Percentiles rank a stretch among this genome's conserved stretches.
phyloP scores from a whole-genome alignment of 2,113 vertebrate species.

The Psephotus haematonotus region DNA sequence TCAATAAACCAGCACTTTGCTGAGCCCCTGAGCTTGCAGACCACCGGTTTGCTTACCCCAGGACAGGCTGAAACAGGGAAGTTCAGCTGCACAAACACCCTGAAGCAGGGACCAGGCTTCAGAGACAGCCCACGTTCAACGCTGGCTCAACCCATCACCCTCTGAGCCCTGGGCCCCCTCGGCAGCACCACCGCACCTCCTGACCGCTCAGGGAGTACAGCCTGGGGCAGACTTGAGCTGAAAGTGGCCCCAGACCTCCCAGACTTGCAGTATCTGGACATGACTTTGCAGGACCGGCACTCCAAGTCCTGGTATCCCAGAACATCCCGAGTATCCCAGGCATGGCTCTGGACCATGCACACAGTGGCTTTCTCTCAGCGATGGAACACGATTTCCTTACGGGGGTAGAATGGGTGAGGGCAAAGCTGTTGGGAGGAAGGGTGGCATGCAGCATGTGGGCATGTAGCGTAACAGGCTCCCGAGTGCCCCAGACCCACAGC shows the following conservation, averaged over 20 bases:
- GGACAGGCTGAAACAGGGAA: neutral
- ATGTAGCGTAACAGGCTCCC: fast-evolving
- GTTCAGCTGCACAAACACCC: neutral
- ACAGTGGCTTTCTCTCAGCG: neutral
- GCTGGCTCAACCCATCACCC: neutral
- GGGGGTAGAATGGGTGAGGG: fast-evolving
- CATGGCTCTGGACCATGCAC: fast-evolving
- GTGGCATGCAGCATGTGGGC: fast-evolving
- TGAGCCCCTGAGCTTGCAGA: fast-evolving
- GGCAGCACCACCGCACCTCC: fast-evolving
- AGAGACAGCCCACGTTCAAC: fast-evolving
- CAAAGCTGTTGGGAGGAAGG: neutral
- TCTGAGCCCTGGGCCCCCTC: neutral
- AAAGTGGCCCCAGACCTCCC: neutral
- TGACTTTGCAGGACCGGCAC: neutral
- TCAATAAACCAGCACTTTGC: neutral
- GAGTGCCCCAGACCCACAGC: neutral
- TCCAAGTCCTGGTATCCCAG: neutral
- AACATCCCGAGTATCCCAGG: neutral
- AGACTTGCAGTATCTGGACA: fast-evolving
- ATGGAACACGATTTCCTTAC: fast-evolving
- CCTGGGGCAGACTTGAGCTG: neutral
- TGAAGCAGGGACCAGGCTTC: fast-evolving
- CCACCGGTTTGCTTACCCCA: neutral
- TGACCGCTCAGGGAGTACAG: fast-evolving